These are phyloP conservation scores for Hoplias malabaricus DNA, from an alignment of 2,113 vertebrate genomes.

Conservation along the genomic window DNA sequence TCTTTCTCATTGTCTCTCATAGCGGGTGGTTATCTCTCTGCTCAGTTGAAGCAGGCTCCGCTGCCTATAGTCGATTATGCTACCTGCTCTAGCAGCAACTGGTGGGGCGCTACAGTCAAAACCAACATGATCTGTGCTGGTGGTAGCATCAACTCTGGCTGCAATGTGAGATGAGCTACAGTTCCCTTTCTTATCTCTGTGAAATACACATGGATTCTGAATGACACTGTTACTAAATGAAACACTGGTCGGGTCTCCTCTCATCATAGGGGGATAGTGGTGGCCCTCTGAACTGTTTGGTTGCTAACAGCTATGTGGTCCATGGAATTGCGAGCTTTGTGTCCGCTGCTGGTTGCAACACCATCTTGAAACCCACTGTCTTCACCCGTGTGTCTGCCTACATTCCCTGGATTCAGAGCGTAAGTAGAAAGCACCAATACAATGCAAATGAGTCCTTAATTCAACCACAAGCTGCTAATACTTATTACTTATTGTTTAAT, in stretches of 20 bases:
- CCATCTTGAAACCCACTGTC: slow-evolving; percentile 78
- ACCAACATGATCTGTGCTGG: slow-evolving; percentile 83
- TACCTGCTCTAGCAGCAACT: slow-evolving; percentile 69
- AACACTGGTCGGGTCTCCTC: background rate
- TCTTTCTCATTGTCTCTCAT: too few relatives aligned
- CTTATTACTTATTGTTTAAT: too few relatives aligned
- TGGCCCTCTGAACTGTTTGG: slow-evolving; percentile 80
- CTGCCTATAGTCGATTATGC: slow-evolving; percentile 73
- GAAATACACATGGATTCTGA: too few relatives aligned
- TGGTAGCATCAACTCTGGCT: slow-evolving; percentile 73
- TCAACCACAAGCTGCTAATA: too few relatives aligned
- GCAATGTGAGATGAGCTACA: slow-evolving; percentile 72
- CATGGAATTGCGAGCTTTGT: slow-evolving; percentile 86
- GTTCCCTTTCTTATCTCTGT: too few relatives aligned
- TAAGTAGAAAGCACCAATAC: too few relatives aligned
- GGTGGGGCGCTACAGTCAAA: slow-evolving; percentile 81
- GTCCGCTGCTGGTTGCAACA: slow-evolving; percentile 78
- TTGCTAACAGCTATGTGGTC: slow-evolving; percentile 72
- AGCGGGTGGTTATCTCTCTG: slow-evolving; percentile 76
- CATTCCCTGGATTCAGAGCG: slow-evolving; percentile 77
- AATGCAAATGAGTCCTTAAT: too few relatives aligned
- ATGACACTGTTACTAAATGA: too few relatives aligned
- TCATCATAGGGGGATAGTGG: slow-evolving; percentile 81
- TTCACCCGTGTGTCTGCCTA: slow-evolving; percentile 86
- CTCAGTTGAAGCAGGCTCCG: slow-evolving; percentile 76